Base-by-base conservation (phyloP, 2,888 invertebrate species). In the Calephelis perditalis region DNA sequence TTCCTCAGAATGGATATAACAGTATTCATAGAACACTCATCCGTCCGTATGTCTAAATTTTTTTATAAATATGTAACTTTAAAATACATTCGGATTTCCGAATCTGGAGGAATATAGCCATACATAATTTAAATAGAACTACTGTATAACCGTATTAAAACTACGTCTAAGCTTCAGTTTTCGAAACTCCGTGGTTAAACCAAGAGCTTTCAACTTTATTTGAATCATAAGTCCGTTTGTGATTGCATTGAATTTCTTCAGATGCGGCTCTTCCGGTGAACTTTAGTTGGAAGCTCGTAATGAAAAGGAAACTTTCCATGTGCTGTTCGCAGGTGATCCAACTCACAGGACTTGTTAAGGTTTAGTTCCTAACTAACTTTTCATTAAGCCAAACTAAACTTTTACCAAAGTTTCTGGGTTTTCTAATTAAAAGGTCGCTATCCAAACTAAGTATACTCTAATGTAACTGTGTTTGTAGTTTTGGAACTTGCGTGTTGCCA, bases 251-350 rank as follows among this genome's bases (percentile, higher is more conserved):
- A 49, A 49, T 49, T 49, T 49, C 49, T 49, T 15, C 49, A 7
- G 1, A 26, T 26, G 26, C 26, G n/a, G 15, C 47, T 15, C 15
- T 47, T 47, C 12, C 47, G 8, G n/a, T 12, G 26, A 12, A 47
- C 15, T 7, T 26, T 9, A 4, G 26, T 49, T 49, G 12, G 5
- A 62, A 62, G 56, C 56, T 66, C 66, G 68, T 77, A 78, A 75
- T 74, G 77, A 76, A 78, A 73, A 71, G 70, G 65, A 67, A 81
- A 80, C 75, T 80, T 77, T 71, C 69, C 12, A 26, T 49, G 49
- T 49, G 49, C 49, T n/a, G 49, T 49, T 9, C 49, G 26, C 73
- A 65, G 67, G 68, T 77, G 78, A 78, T 79, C 72, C 73, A 72
- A 70, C 73, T 72, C 71, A 70, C 71, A 66, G 70, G 66, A 65